Evolutionary conservation across 2,113 vertebrate species (phyloP), one percentile per base, ranked within the genome.

Genomic region (Caranx melampygus): DNA sequence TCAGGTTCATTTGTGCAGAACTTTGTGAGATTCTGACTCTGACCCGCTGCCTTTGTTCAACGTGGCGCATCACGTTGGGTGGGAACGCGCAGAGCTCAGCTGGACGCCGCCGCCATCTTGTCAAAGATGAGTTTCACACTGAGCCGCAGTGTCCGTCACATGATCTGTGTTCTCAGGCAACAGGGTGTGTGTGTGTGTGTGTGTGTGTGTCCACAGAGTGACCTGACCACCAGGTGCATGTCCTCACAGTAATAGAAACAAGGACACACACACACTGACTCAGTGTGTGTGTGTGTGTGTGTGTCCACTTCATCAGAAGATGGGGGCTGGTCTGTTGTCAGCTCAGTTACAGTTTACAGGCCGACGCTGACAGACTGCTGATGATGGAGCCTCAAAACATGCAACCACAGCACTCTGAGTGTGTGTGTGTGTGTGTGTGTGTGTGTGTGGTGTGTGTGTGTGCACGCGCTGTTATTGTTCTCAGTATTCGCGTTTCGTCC

Each of bases 361-460:
- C 45, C 1, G 57, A 42, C 16, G 6, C 34, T 77, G 79, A 81
- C 87, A 88, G 60, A 88, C 64, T 88, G 87, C 87, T 85, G 87
- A 88, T 84, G 26, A 51, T 66, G 60, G 59, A 77, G 68, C 63
- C 73, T 88, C 3, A 42, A 33, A 83, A 77, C 63, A 80, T 77
- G 86, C 83, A 34, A 65, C 62, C 86, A 54, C 83, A 77, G 86
- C 86, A 71, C 37, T 72, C 20, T 7, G 6, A 26, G 11, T 83
- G 20, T 64, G 62, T 42, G 61, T 81, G 34, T 73, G 26, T 63
- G 60, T 66, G 58, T 34, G 63, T 33, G 20, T 73, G 52, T 54
- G 52, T 54, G 16, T 51, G 49, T n/a, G n/a, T n/a, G n/a, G n/a
- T n/a, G n/a, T 51, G 49, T 51, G 49, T 51, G 49, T 51, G 49